Conservation (phyloP, 2,113 vertebrate species). For the Clarias magur region DNA sequence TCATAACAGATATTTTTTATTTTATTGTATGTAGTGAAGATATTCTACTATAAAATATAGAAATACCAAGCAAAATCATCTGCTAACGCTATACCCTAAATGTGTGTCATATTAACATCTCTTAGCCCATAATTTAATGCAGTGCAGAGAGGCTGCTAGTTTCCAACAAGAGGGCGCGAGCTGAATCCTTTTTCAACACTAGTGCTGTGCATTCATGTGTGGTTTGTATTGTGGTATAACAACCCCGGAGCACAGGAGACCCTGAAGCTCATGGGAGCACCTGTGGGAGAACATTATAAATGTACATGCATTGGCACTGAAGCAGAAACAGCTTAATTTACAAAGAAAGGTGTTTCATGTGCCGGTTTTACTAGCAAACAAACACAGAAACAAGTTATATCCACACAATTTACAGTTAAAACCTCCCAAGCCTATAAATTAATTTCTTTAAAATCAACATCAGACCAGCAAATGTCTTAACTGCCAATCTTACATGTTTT, state of each 20-base stretch:
- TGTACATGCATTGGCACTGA: constrained; percentile 75
- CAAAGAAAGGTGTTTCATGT: constrained; percentile 50
- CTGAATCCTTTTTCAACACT: constrained; percentile 44
- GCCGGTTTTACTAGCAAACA: background rate
- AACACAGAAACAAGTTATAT: background rate
- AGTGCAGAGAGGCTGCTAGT: background rate
- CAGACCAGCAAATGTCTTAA: background rate
- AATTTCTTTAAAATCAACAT: background rate
- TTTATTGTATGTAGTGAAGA: constrained; percentile 10
- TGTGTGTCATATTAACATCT: background rate
- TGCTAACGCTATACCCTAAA: background rate
- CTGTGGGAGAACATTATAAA: constrained; percentile 66
- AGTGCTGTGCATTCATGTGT: constrained; percentile 63
- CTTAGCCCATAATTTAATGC: background rate
- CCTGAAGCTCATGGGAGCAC: constrained; percentile 64
- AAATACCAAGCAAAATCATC: background rate
- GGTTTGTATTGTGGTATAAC: constrained; percentile 66
- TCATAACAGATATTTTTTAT: constrained; percentile 17
- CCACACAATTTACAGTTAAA: background rate
- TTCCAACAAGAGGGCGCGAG: constrained; percentile 35
- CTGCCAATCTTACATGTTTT: background rate
- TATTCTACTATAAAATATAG: constrained; percentile 14
- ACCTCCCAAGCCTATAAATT: background rate
- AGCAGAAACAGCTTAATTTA: constrained; percentile 68
- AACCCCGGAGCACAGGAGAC: constrained; percentile 55